Evolutionary conservation across 2,797 vertebrate species (phyloP).

Genomic region (Sebastiscus albofasciatus): DNA sequence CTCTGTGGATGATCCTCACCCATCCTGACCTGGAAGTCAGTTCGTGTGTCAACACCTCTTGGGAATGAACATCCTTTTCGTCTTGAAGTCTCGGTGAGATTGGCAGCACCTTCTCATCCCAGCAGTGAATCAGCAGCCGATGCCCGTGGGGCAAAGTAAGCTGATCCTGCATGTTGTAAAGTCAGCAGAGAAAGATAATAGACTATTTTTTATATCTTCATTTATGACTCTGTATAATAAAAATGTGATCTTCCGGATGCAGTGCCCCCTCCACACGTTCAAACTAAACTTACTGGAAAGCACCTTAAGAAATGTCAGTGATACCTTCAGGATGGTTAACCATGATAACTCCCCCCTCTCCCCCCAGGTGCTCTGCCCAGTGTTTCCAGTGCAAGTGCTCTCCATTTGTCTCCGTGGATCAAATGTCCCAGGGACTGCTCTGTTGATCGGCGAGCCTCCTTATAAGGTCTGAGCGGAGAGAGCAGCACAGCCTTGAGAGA

Average conservation of each 20-base stretch:
- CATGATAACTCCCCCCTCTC: slow-evolving; percentile 44
- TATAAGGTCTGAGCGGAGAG: slow-evolving; percentile 79
- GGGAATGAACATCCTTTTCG: slow-evolving; percentile 65
- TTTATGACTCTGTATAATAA: not conserved
- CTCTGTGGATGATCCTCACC: slow-evolving; percentile 56
- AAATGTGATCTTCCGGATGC: slow-evolving; percentile 1
- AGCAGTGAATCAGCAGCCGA: slow-evolving; percentile 55
- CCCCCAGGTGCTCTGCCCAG: slow-evolving; percentile 53
- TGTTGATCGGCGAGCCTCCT: slow-evolving; percentile 77
- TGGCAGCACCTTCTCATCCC: slow-evolving; percentile 45
- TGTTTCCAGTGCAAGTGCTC: slow-evolving; percentile 76
- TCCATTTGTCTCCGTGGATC: slow-evolving; percentile 81
- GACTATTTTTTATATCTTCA: not conserved
- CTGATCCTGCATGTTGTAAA: slow-evolving; percentile 28
- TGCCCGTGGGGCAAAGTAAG: slow-evolving; percentile 40
- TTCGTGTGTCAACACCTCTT: slow-evolving; percentile 69
- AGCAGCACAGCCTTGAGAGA: slow-evolving; percentile 70
- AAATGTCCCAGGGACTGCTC: slow-evolving; percentile 73
- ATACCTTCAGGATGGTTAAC: slow-evolving; percentile 57
- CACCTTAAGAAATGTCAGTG: slow-evolving; percentile 34
- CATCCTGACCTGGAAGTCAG: slow-evolving; percentile 71
- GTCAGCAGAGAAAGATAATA: not conserved
- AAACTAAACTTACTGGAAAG: slow-evolving; percentile 29
- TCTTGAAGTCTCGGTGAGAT: slow-evolving; percentile 47
- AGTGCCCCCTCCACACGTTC: slow-evolving; percentile 9